Base-by-base conservation (phyloP, 2,113 vertebrate species). In the Sander vitreus region DNA sequence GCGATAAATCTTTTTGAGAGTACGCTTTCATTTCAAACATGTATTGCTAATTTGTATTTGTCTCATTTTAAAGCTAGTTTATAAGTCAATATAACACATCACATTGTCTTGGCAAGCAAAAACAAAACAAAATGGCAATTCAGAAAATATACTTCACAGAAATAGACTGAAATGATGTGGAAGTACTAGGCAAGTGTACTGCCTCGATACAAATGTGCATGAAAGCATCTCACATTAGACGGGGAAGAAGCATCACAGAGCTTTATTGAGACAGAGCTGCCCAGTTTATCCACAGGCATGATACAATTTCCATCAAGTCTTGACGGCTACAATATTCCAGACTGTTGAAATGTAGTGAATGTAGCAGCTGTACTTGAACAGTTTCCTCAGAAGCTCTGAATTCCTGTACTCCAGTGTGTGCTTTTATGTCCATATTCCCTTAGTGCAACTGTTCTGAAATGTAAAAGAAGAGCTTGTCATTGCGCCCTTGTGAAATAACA, bases 291-390 rank as follows among this genome's bases (percentile, higher is more conserved):
- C 53, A 50, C 18, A 47, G 47, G 50, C 15, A 76, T 74, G 10
- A 72, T 74, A 33, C n/a, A 58, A 43, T 72, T 81, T 84, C 68
- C 23, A 78, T 81, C 27, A 69, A 43, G 30, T 68, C 23, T 47
- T 23, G 33, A 60, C 30, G 55, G 43, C 58, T 2, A 58, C 57
- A 51, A 80, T 59, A 55, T 83, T 67, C 23, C 16, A 14, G 70
- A 27, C 5, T 54, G 30, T 11, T 43, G 19, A 51, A 19, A 12
- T 60, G 6, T 14, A 50, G 23, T 18, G 30, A 18, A 68, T 55
- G 21, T 30, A 47, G 59, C 2, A 53, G 65, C 30, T 64, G 9
- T 21, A 27, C 58, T 70, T 78, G 43, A 67, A 60, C 51, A 14
- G 5, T 72, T 75, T 69, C 3, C 48, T 72, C 30, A 62, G 70